Evolutionary conservation across 1,140 invertebrate species (phyloP).

Genomic region (Heliconius melpomene): DNA sequence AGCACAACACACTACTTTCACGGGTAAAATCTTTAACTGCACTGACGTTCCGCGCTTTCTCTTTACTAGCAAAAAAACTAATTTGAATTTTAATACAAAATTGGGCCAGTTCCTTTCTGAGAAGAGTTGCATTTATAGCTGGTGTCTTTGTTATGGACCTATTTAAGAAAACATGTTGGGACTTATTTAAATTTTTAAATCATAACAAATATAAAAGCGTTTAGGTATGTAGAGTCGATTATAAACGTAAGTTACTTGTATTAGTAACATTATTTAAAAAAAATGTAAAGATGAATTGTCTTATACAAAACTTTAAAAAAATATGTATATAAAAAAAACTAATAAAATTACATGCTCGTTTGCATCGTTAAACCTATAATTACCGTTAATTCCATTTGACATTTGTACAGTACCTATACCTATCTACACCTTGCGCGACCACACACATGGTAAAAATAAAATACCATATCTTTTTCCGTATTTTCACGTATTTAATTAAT

Average conservation of each 20-base stretch:
- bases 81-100: slow-evolving; percentile 78
- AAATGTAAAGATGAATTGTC: background rate
- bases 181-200: no score
- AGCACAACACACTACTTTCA: slow-evolving; percentile 63
- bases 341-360: background rate
- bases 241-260: background rate
- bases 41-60: slow-evolving; percentile 71
- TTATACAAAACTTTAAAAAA: background rate
- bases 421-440: background rate
- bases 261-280: background rate
- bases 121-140: slow-evolving; percentile 45
- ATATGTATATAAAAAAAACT: no score
- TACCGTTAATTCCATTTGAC: background rate
- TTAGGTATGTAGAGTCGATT: background rate
- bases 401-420: background rate
- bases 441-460: background rate
- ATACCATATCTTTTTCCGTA: background rate
- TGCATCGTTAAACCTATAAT: background rate
- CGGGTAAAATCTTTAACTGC: slow-evolving; percentile 56
- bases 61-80: slow-evolving; percentile 72
- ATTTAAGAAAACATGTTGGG: background rate
- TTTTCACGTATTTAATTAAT: background rate
- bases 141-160: background rate
- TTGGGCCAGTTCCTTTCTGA: slow-evolving; percentile 64
- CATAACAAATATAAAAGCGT: no score